Base-by-base conservation (phyloP, 2,113 vertebrate genomes). In the Indri indri region DNA sequence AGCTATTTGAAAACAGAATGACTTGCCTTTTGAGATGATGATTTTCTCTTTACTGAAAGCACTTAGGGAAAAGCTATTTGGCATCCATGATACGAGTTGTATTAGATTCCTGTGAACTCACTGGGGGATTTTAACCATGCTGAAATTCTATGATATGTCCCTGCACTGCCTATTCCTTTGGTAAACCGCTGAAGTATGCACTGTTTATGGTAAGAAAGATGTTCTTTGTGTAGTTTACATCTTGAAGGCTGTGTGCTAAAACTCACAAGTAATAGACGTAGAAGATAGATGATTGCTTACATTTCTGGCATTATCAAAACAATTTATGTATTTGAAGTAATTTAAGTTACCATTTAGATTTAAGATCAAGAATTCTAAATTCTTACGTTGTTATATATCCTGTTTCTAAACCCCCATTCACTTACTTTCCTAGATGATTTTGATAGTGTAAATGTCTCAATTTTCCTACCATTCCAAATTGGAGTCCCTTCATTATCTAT, bases 1-100 rank as follows among this genome's bases (percentile, higher is more conserved):
- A 52, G 86, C 84, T 91, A 76, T 82, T 95, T 87, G 50, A 90
- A 96, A 94, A 76, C 61, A 90, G 68, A 76, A 97, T 71, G 52
- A 88, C 50, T 90, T 83, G 57, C n/a, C 47, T 50, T 85, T 81
- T 47, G 86, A 94, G 77, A 50, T 18, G 54, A 71, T 68, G 59
- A 86, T 68, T 91, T 88, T 93, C 77, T 66, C 34, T 54, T 52
- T 86, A 66, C 52, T 32, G 18, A 91, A 91, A 93, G 77, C 89
- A 52, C 42, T 88, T 95, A 76, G 40, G 59, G 40, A 66, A 94
- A 90, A 47, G 7, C 50, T 83, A 23, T 90, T 83, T 91, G 45
- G 70, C 20, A 27, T 66, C 37, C 47, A 14, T 6, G 6, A 86
- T 30, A 40, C 47, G 83, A 42, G 59, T 42, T 82, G 22, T 54